Conservation (phyloP, 2,113 vertebrate genomes). For the Spermophilus dauricus region DNA sequence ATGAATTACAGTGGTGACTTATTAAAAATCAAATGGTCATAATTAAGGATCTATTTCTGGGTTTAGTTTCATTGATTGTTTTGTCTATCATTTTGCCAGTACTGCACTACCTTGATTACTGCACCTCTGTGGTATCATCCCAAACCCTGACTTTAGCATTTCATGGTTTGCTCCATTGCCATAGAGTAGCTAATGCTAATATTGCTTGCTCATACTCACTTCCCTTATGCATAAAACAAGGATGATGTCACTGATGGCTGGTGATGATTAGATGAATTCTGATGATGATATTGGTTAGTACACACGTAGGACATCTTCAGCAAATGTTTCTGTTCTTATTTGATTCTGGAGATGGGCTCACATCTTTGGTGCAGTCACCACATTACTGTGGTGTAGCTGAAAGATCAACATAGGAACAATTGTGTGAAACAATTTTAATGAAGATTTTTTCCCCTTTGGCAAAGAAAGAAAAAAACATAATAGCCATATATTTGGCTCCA, state of each 20-base stretch:
- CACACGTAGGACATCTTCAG: not conserved
- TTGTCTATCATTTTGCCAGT: not conserved
- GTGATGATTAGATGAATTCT: not conserved
- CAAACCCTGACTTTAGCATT: not conserved
- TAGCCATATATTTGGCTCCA: not conserved
- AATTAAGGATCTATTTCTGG: not conserved
- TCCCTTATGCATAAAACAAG: fast-evolving
- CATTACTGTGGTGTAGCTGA: not conserved
- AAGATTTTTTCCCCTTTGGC: not conserved
- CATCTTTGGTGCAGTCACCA: not conserved
- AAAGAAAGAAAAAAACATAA: not conserved
- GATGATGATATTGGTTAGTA: too few relatives aligned
- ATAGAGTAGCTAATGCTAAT: not conserved
- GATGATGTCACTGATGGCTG: not conserved
- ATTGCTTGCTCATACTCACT: not conserved
- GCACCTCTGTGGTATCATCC: not conserved
- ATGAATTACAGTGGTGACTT: not conserved
- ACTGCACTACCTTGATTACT: not conserved
- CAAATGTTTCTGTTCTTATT: not conserved
- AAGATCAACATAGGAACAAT: not conserved
- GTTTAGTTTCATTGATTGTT: not conserved
- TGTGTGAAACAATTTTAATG: not conserved
- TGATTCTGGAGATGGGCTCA: not conserved
- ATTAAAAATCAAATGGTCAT: not conserved
- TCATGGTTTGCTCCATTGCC: not conserved